These are phyloP conservation scores for Coptotermes formosanus DNA, from an alignment of 1,140 invertebrate species.

Conservation along the genomic window DNA sequence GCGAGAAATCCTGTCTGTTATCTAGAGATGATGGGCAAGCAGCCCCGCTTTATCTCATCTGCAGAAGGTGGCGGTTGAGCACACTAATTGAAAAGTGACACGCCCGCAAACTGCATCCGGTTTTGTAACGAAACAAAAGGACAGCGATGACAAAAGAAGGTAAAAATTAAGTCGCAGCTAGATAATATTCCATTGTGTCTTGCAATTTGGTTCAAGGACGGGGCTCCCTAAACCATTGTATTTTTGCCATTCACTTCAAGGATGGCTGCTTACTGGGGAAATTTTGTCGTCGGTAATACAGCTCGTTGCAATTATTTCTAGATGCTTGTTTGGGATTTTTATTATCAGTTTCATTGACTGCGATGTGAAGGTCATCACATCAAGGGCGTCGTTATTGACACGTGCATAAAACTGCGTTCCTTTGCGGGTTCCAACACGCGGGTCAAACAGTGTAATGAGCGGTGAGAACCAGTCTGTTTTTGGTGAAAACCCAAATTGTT, in stretches of 20 bases:
- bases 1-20: not conserved
- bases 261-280: not conserved
- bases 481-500: no score
- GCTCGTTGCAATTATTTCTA: not conserved
- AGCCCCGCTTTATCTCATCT: not conserved
- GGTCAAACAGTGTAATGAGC: no score
- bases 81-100: not conserved
- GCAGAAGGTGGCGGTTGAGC: not conserved
- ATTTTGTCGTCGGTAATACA: not conserved
- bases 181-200: constrained; percentile 3
- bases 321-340: no score
- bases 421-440: no score
- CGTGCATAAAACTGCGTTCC: no score
- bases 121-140: constrained; percentile 13
- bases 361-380: no score
- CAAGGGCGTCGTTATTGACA: no score
- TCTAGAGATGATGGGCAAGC: not conserved
- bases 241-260: constrained; percentile 30
- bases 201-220: constrained; percentile 40
- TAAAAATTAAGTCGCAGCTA: constrained; percentile 4
- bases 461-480: no score
- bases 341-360: no score
- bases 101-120: not conserved
- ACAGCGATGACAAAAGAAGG: not conserved
- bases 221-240: not conserved